Base-by-base conservation (phyloP, 1,140 invertebrate species). In the Ectropis grisescens region DNA sequence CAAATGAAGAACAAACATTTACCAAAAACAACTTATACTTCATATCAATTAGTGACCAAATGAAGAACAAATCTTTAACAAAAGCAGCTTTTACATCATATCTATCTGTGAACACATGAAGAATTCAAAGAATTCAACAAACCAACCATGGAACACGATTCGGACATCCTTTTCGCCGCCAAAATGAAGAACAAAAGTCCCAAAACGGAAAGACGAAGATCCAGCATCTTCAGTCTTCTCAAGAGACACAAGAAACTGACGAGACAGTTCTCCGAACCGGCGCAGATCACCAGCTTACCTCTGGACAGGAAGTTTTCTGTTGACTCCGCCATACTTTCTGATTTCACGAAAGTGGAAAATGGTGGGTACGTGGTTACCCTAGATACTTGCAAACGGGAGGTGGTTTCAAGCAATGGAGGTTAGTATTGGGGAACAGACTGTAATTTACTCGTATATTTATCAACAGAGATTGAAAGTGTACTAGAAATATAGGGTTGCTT, bases 161-260 rank as follows among this genome's bases (percentile, higher is more conserved):
- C 45, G 0, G 55, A 55, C 3, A 29, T 39, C 13, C 13, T 61
- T 1, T 13, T 42, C 6, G 24, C 38, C 0, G 29, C 42, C 7
- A 62, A 64, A 16, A 42, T 52, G 31, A 69, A 58, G 15, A 46
- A 61, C 2, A 75, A 79, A 35, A n/a, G n/a, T n/a, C n/a, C n/a
- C n/a, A n/a, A n/a, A n/a, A 16, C 46, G 0, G 57, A 52, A 19
- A 31, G 74, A 4, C 37, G 74, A 13, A 19, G 71, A 0, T 76
- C 71, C 0, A 71, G 67, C 14, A 72, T 79, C 11, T 79, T 79
- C 41, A 67, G 64, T 0, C 29, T 76, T 0, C 30, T 79, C 1
- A 76, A 64, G 24, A 33, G 55, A 2, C 55, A 66, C 42, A 74
- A 74, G 46, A 76, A 76, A 19, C 13, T 72, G 1, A 39, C 47